phyloP scores from a whole-genome alignment of 2,888 invertebrate genomes.

The Spisula subtruncata region DNA sequence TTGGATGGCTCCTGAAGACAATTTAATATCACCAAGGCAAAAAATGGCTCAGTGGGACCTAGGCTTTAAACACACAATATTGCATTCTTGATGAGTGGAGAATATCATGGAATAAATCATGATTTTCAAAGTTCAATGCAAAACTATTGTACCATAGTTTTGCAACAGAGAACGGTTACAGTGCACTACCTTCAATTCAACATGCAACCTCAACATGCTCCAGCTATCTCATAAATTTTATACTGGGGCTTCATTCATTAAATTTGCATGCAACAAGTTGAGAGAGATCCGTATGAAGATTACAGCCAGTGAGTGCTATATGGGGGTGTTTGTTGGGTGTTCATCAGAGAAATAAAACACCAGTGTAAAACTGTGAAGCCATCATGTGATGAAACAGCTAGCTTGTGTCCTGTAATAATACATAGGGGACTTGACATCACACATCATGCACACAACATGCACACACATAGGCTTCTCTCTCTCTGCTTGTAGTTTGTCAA shows the following conservation, averaged over 20 bases:
- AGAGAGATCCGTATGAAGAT: conserved; percentile 9
- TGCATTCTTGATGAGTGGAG: no score
- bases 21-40: no score
- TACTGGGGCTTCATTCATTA: conserved; percentile 3
- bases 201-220: background rate
- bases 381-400: background rate
- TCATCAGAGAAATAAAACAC: background rate
- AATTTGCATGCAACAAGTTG: conserved; percentile 6
- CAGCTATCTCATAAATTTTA: background rate
- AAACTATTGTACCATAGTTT: no score
- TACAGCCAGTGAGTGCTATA: background rate
- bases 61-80: no score
- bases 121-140: no score
- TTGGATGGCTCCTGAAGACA: no score
- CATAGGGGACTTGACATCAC: background rate
- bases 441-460: background rate
- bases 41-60: no score
- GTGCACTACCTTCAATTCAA: no score
- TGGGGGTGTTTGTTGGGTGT: conserved; percentile 12
- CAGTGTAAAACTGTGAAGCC: background rate
- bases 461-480: no score
- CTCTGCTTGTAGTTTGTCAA: background rate
- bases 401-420: background rate
- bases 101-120: no score
- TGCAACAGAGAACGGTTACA: no score